Base-by-base conservation (phyloP, 2,888 invertebrate genomes). In the Lycaena phlaeas region DNA sequence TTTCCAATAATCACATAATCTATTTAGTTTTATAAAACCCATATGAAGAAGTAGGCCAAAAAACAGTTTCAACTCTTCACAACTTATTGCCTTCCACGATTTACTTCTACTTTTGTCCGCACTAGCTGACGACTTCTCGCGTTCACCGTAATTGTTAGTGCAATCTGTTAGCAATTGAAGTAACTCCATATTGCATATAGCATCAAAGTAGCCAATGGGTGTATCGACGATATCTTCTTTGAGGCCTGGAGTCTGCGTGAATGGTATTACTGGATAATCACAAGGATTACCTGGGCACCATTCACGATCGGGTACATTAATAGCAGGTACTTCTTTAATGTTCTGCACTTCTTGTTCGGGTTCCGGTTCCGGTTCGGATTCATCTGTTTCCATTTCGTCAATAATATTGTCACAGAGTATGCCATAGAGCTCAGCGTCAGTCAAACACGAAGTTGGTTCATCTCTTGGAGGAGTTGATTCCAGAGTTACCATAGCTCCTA, bases 181-280 rank as follows among this genome's bases (percentile, higher is more conserved):
- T 38, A 48, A 38, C 27, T 46, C 25, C 14, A 26, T 17, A 38
- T 37, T 42, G 36, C 49, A 49, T 38, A 46, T 27, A 18, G 49
- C 40, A 37, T 49, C 39, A 38, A 46, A 49, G 41, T 49, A 49
- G n/a, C 31, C 15, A 34, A 46, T 49, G 14, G 49, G 44, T 36
- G 36, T 31, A 40, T 46, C 44, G 37, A 27, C 48, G 15, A 46
- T 40, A 42, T 46, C 38, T 46, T 46, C 42, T 43, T 49, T 42
- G 15, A 46, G 48, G 26, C 48, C 46, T 26, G 46, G 38, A 25
- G 41, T 28, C 46, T 39, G 36, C 41, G 25, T 10, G 36, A 44
- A 44, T 39, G 38, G 41, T 17, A 37, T 29, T 41, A 29, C 29
- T 18, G 18, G 18, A 5, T 18, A n/a, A n/a, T n/a, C n/a, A n/a